Evolutionary conservation across 2,888 invertebrate species (phyloP).

Genomic region (Thyatira batis): DNA sequence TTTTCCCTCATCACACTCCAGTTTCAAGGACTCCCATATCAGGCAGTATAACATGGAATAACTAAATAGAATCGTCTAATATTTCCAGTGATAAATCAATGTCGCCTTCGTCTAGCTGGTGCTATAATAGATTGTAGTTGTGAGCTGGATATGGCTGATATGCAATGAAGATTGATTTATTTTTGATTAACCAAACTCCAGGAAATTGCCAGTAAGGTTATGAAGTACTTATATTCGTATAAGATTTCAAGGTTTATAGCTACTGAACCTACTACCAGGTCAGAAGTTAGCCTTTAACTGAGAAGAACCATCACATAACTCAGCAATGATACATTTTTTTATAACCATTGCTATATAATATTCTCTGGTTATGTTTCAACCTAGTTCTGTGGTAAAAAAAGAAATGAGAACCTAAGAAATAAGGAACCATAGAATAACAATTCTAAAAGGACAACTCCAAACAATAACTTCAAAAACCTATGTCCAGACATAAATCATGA

Average conservation of each 20-base stretch:
- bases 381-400: not conserved
- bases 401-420: not conserved
- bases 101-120: not conserved
- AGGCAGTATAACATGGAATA: not conserved
- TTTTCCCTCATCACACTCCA: not conserved
- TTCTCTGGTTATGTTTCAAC: too few relatives aligned
- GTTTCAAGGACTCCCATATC: not conserved
- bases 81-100: constrained; percentile 1
- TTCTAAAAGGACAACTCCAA: not conserved
- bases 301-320: too few relatives aligned
- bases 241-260: too few relatives aligned
- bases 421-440: not conserved
- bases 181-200: too few relatives aligned
- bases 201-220: too few relatives aligned
- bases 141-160: not conserved
- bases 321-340: too few relatives aligned
- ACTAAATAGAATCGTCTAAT: not conserved
- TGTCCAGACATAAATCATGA: constrained; percentile 1
- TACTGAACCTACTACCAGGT: too few relatives aligned
- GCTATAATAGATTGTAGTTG: not conserved
- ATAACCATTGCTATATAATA: too few relatives aligned
- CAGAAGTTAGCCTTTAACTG: too few relatives aligned
- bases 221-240: too few relatives aligned
- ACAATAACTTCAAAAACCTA: not conserved
- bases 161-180: not conserved